A percentile compares a stretch with the other conserved stretches of the same genome.
These are phyloP conservation scores for Glaucidium brasilianum DNA, from an alignment of 2,113 vertebrate species.

Conservation along the genomic window DNA sequence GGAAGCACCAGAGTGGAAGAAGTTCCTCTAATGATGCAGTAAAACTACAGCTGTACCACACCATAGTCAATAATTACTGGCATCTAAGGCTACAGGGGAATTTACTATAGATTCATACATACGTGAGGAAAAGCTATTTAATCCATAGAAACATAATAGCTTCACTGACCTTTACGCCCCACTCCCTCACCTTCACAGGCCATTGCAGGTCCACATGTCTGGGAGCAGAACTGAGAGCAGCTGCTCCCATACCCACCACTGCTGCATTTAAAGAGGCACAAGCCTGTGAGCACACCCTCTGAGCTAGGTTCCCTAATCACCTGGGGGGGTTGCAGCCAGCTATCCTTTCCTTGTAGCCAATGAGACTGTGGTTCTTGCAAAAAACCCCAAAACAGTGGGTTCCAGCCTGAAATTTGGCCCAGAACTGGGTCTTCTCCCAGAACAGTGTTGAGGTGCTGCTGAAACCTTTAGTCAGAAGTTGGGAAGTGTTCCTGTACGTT, in stretches of 20 bases:
- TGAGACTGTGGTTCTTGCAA: rapidly evolving
- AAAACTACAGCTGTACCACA: conserved; percentile 21
- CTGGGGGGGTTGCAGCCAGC: background rate
- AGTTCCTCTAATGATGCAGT: conserved; percentile 2
- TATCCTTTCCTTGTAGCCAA: background rate
- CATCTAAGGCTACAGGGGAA: background rate
- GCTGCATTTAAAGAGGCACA: background rate
- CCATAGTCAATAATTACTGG: background rate
- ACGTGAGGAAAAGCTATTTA: background rate
- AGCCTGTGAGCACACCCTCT: background rate
- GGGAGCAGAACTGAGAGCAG: rapidly evolving
- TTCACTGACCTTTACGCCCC: background rate
- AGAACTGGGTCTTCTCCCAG: background rate
- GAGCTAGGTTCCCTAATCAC: rapidly evolving
- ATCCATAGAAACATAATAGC: background rate
- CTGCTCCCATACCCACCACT: rapidly evolving
- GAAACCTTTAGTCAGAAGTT: background rate
- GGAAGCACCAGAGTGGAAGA: background rate
- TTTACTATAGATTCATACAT: background rate
- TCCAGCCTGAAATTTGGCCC: too few species aligned
- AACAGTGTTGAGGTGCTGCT: background rate
- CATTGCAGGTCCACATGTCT: rapidly evolving
- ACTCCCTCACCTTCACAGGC: background rate
- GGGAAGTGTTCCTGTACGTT: background rate
- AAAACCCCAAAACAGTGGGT: rapidly evolving